Percentiles rank a stretch among this genome's conserved stretches.
Evolutionary conservation across 1,140 invertebrate species (phyloP).

Genomic region (Drosophila persimilis): DNA sequence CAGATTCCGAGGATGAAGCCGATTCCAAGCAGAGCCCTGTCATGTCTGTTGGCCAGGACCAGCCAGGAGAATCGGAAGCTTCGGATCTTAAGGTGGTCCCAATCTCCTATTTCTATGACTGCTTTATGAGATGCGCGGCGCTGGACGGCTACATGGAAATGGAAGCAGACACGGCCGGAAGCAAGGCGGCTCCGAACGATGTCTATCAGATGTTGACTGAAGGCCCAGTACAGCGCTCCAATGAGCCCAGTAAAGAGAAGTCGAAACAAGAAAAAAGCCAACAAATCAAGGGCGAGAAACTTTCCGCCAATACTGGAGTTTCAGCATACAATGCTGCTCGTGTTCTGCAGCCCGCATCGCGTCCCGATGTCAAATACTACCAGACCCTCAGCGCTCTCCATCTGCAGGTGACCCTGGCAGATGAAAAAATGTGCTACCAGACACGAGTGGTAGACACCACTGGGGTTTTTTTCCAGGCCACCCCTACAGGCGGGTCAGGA

Average conservation of each 20-base stretch:
- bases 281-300: background rate
- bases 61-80: background rate
- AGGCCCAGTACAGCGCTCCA: background rate
- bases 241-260: too few species aligned
- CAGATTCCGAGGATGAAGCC: too few species aligned
- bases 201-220: too few species aligned
- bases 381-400: background rate
- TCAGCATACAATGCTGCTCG: too few species aligned
- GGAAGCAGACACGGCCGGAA: background rate
- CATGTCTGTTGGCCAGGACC: background rate
- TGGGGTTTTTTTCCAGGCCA: too few species aligned
- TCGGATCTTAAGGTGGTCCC: background rate
- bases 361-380: conserved; percentile 7
- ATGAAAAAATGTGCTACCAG: background rate
- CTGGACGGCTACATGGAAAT: background rate
- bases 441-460: too few species aligned
- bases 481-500: too few species aligned
- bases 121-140: background rate
- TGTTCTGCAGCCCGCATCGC: background rate
- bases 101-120: background rate
- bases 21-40: too few species aligned
- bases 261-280: background rate
- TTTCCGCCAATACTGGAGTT: background rate
- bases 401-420: conserved; percentile 2
- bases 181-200: background rate